Evolutionary conservation across 2,888 invertebrate species (phyloP).

Genomic region (Cantharis nigra): DNA sequence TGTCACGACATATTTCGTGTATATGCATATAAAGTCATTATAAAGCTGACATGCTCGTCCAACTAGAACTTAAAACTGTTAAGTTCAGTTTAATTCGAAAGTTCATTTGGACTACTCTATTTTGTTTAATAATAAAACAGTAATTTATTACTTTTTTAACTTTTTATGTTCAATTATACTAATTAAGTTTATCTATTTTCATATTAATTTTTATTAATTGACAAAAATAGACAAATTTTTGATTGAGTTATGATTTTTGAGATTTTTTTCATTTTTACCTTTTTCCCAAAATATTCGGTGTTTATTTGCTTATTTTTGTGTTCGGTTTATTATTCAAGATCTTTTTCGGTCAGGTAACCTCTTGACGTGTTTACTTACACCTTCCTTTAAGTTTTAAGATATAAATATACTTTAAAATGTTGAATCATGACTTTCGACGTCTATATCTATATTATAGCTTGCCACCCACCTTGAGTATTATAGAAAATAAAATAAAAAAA

Average conservation of each 20-base stretch:
- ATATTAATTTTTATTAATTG: slow-evolving; percentile 1
- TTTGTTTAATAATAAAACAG: slow-evolving; percentile 1
- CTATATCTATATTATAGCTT: slow-evolving; percentile 44
- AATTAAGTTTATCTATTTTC: not conserved
- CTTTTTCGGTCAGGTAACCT: not conserved
- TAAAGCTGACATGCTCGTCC: slow-evolving; percentile 22
- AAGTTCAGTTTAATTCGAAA: not conserved
- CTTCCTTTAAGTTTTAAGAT: slow-evolving; percentile 26
- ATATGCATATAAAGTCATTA: slow-evolving; percentile 37
- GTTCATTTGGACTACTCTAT: not conserved
- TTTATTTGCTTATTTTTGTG: not conserved
- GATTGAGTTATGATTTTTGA: not conserved
- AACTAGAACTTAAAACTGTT: not conserved
- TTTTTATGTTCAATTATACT: not conserved
- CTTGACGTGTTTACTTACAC: slow-evolving; percentile 26
- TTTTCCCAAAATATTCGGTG: not conserved
- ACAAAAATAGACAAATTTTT: not conserved
- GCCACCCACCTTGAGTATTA: slow-evolving; percentile 42
- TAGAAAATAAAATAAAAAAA: slow-evolving; percentile 22
- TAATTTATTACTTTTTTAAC: not conserved
- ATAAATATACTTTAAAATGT: slow-evolving; percentile 34
- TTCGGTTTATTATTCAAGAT: not conserved
- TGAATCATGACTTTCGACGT: slow-evolving; percentile 43
- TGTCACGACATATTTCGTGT: slow-evolving; percentile 40
- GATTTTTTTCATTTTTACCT: not conserved